Evolutionary conservation across 2,797 vertebrate species (phyloP), one percentile per base, ranked within the genome.

Genomic region (Gallinago solitaria): DNA sequence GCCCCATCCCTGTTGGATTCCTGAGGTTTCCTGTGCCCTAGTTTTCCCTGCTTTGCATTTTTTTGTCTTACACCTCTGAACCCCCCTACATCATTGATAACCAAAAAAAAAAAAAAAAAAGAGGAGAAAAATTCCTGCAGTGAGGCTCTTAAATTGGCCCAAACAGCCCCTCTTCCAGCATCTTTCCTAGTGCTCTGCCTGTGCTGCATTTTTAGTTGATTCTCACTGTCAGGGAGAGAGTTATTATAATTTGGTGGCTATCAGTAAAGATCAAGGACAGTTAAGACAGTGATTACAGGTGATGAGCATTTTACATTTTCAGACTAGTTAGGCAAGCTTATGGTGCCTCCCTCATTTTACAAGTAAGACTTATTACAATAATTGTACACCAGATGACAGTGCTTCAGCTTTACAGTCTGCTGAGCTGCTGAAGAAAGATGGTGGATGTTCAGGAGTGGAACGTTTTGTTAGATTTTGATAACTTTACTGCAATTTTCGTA

Each of bases 241-340:
- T 81, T 89, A 13, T 70, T 87, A 20, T 70, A 81, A 78, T 93
- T 47, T 82, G 65, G 59, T 3, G 16, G n/a, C 90, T 96, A 95
- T 95, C 89, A 83, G 83, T 89, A 45, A 88, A 93, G 93, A 95
- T 94, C 94, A 96, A 67, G 91, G 95, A 92, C 88, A 86, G 79
- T 88, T 85, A 87, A 95, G 90, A 74, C 92, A 83, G 37, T 90
- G 93, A 95, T 94, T 95, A 80, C 57, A 81, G 90, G 86, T 93
- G 83, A 89, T 84, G 73, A 93, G 54, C 78, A 79, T 89, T 96
- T 95, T 69, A 92, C 87, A 60, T 91, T 97, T 92, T 85, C 91
- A 97, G 90, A 94, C 93, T 81, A 73, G 84, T 92, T 92, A 89
- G 90, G 95, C 89, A 96, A 96, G 93, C 81, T 94, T 86, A 73